These are phyloP conservation scores for Zalophus californianus DNA, from an alignment of 2,797 vertebrate species.

Conservation along the genomic window DNA sequence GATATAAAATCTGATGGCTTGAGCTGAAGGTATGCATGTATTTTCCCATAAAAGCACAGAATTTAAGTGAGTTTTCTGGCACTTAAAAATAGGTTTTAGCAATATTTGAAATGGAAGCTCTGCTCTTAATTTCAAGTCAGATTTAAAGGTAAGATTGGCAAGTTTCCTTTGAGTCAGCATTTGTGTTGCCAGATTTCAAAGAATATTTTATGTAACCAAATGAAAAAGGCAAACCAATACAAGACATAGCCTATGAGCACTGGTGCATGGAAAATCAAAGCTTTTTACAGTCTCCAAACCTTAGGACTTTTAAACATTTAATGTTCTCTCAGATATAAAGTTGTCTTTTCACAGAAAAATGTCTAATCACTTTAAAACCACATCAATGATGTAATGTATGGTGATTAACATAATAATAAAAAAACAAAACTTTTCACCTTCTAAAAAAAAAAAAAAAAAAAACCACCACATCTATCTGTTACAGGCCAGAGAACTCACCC, in stretches of 20 bases:
- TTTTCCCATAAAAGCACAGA: constrained; percentile 46
- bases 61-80: constrained; percentile 16
- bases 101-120: constrained; percentile 51
- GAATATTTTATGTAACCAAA: not conserved
- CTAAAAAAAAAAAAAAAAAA: too few relatives aligned
- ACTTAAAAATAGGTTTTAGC: constrained; percentile 39
- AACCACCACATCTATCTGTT: not conserved
- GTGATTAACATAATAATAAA: too few relatives aligned
- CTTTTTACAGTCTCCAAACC: not conserved
- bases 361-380: constrained; percentile 46
- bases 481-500: constrained; percentile 18
- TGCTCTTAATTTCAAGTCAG: not conserved
- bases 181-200: not conserved
- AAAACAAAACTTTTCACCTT: too few relatives aligned
- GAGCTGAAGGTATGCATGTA: not conserved
- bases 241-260: not conserved
- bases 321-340: not conserved
- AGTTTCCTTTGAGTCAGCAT: not conserved
- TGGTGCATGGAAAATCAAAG: constrained; percentile 2
- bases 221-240: not conserved
- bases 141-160: not conserved
- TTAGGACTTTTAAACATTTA: not conserved
- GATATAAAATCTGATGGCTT: not conserved
- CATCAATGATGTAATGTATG: too few relatives aligned
- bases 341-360: constrained; percentile 43